These are phyloP conservation scores for Norana najaformis DNA, from an alignment of 2,888 invertebrate species.

Conservation along the genomic window DNA sequence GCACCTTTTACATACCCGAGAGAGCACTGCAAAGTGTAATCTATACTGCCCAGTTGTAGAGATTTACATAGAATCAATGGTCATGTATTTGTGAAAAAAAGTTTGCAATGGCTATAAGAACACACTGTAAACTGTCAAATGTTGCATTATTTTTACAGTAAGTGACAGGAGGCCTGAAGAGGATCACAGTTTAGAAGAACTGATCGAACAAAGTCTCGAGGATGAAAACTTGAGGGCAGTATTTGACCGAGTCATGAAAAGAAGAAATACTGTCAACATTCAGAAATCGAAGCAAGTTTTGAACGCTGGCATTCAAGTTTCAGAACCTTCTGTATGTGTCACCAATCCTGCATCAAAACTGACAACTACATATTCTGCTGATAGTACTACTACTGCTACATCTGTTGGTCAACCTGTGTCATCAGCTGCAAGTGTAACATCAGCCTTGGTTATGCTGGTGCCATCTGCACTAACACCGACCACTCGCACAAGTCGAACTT, in stretches of 20 bases:
- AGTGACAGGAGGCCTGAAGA: background rate
- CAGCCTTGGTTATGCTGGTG: too few relatives aligned
- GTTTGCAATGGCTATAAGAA: background rate
- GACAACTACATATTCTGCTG: background rate
- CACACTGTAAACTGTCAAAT: background rate
- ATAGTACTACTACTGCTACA: background rate
- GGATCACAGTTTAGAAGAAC: background rate
- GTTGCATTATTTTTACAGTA: background rate
- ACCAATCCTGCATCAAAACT: background rate
- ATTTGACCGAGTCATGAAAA: background rate
- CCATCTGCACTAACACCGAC: background rate
- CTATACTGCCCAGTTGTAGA: too few relatives aligned
- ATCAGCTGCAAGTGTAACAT: background rate
- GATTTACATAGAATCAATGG: background rate
- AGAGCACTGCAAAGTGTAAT: background rate
- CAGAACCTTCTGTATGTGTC: background rate
- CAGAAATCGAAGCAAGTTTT: background rate
- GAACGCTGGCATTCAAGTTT: too few relatives aligned
- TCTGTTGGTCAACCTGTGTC: background rate
- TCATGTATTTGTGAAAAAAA: background rate
- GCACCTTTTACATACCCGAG: background rate
- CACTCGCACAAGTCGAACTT: background rate
- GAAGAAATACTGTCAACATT: background rate
- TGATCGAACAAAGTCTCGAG: conserved; percentile 6
- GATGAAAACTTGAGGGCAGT: background rate